These are phyloP conservation scores for Ochropleura leucogaster DNA, from an alignment of 2,888 invertebrate species.

Conservation along the genomic window DNA sequence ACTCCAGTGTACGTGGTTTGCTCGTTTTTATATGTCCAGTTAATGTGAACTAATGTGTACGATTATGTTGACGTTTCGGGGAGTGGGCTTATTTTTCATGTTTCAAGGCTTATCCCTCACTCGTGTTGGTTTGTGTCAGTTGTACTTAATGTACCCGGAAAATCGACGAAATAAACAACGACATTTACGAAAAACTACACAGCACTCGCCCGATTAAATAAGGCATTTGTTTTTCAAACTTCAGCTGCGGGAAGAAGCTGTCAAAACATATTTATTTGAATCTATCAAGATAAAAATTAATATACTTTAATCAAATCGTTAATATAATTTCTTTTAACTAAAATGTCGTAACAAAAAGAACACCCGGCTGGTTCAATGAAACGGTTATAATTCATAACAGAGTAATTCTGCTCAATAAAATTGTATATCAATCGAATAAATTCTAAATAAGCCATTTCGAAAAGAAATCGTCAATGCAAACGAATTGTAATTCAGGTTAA, in stretches of 20 bases:
- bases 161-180: conserved; percentile 25
- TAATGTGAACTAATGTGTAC: conserved; percentile 64
- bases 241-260: background rate
- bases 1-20: conserved; percentile 46
- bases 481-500: conserved; percentile 29
- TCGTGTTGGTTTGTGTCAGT: conserved; percentile 35
- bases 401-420: conserved; percentile 8
- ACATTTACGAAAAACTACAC: background rate
- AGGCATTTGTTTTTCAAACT: no score
- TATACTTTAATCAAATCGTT: conserved; percentile 22
- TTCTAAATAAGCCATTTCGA: conserved; percentile 31
- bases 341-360: conserved; percentile 42
- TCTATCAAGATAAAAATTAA: conserved; percentile 10
- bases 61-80: conserved; percentile 59
- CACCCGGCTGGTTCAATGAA: conserved; percentile 29
- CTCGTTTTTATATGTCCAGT: conserved; percentile 61
- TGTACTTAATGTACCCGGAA: conserved; percentile 35
- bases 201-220: background rate
- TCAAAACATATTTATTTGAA: background rate
- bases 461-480: conserved; percentile 25
- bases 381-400: conserved; percentile 32
- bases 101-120: conserved; percentile 49
- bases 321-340: conserved; percentile 28
- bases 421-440: conserved; percentile 4
- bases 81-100: conserved; percentile 51